Conservation (phyloP, 2,888 invertebrate species). For the Amphiduros pacificus region DNA sequence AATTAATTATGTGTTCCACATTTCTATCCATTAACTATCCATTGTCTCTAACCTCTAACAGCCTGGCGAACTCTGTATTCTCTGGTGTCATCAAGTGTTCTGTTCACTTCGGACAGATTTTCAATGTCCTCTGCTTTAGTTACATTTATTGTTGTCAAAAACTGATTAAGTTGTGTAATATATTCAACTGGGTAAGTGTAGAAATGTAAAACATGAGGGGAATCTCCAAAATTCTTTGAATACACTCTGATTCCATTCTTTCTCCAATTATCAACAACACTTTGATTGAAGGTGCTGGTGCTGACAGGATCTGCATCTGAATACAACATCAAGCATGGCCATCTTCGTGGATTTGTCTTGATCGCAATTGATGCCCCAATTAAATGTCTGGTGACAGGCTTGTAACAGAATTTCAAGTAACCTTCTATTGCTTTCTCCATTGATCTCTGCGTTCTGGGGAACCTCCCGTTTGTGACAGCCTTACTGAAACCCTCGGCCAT, state of each 20-base stretch:
- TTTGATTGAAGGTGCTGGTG: too few species aligned
- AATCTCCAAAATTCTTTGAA: slow-evolving; percentile 75
- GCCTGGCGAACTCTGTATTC: too few species aligned
- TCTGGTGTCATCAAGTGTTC: too few species aligned
- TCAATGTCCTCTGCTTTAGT: too few species aligned
- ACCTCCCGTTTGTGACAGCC: slow-evolving; percentile 62
- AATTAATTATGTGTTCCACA: too few species aligned
- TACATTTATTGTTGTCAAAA: too few species aligned
- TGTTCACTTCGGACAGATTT: too few species aligned
- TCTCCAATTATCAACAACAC: too few species aligned
- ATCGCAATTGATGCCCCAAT: slow-evolving; percentile 76
- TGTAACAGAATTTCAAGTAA: slow-evolving; percentile 81
- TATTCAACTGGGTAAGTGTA: slow-evolving; percentile 71
- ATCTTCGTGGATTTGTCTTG: slow-evolving; percentile 74
- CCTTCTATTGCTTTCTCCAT: slow-evolving; percentile 59
- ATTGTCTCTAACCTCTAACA: too few species aligned
- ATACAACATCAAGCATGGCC: slow-evolving; percentile 77
- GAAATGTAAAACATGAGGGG: slow-evolving; percentile 75
- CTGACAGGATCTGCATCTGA: slow-evolving; percentile 77
- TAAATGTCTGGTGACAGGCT: slow-evolving; percentile 82
- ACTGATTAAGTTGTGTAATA: slow-evolving; percentile 66
- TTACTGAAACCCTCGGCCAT: slow-evolving; percentile 64
- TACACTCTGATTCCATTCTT: slow-evolving; percentile 59
- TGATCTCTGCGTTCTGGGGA: slow-evolving; percentile 60
- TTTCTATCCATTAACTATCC: too few species aligned